Evolutionary conservation across 2,888 invertebrate species (phyloP), one percentile per base, ranked within the genome.

Genomic region (Pristionchus entomophagus): DNA sequence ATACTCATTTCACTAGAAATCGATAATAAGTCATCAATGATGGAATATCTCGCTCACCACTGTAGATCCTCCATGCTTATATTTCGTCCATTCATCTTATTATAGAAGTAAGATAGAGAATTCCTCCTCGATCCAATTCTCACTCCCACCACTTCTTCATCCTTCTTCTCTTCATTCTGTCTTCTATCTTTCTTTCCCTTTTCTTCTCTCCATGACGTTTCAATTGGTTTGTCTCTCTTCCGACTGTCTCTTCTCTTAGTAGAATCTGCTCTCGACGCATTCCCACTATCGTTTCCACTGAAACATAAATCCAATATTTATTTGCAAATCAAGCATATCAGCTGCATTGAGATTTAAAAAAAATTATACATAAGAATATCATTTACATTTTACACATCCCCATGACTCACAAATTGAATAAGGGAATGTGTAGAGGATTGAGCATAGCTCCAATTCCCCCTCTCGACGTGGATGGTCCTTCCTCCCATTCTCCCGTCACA

Each of bases 51-150:
- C 22, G 49, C 83, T 65, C 14, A 84, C 83, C 65, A n/a, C 59
- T 82, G 56, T 17, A 84, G 14, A 17, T 32, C 45, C 2, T 26
- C n/a, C 29, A 49, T 12, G n/a, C 32, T 49, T n/a, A 45, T 17
- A n/a, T 65, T 49, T 49, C 14, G 12, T 49, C 32, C 32, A 26
- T 32, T 65, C 35, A 84, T n/a, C n/a, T 65, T 84, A 19, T 84
- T 38, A 38, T 65, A 65, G 35, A 65, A 84, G 35, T 84, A 84
- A 2, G 14, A 5, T 10, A 65, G 26, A 29, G 22, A 12, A 35
- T 84, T 84, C 45, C 32, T 84, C 26, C 65, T 84, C 19, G 83
- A 65, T 45, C 49, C 62, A 65, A 84, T 10, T 19, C 49, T 84
- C n/a, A 14, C 29, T 41, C 45, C 83, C 38, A 41, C 22, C 12